phyloP scores from a whole-genome alignment of 2,113 vertebrate species.

The Rhinopomastus cyanomelas region DNA sequence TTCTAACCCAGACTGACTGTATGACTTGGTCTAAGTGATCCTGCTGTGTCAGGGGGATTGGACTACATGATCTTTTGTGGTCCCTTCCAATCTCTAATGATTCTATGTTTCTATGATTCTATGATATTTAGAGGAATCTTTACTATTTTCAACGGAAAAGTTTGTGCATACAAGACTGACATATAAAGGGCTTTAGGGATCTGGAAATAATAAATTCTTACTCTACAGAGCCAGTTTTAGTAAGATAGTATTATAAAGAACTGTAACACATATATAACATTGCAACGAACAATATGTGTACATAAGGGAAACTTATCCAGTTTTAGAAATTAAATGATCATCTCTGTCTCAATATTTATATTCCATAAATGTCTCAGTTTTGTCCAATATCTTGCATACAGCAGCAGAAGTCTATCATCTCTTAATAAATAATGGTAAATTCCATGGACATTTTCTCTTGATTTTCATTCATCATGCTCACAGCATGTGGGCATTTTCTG shows the following conservation, averaged over 20 bases:
- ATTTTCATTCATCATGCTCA: not conserved
- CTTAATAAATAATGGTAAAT: slow-evolving; percentile 8
- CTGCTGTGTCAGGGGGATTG: too few relatives aligned
- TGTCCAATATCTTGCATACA: not conserved
- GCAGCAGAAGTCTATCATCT: slow-evolving; percentile 32
- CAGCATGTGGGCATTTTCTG: not conserved
- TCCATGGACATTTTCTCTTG: not conserved
- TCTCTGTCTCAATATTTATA: slow-evolving; percentile 24
- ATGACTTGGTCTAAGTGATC: too few relatives aligned
- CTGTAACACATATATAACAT: not conserved
- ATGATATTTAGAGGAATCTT: not conserved
- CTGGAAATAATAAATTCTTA: not conserved
- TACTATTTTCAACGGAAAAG: not conserved
- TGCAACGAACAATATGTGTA: not conserved
- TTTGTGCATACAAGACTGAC: not conserved
- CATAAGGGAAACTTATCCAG: not conserved
- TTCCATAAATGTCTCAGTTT: not conserved
- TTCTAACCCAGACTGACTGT: too few relatives aligned
- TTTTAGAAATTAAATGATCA: slow-evolving; percentile 44
- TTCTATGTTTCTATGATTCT: too few relatives aligned
- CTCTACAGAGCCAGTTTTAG: not conserved
- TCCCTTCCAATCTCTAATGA: too few relatives aligned
- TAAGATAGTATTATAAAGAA: not conserved
- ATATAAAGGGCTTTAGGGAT: not conserved
- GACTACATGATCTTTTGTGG: too few relatives aligned